A percentile compares a stretch with the other conserved stretches of the same genome.
These are phyloP conservation scores for Xenops minutus DNA, from an alignment of 2,797 vertebrate species.

Conservation along the genomic window DNA sequence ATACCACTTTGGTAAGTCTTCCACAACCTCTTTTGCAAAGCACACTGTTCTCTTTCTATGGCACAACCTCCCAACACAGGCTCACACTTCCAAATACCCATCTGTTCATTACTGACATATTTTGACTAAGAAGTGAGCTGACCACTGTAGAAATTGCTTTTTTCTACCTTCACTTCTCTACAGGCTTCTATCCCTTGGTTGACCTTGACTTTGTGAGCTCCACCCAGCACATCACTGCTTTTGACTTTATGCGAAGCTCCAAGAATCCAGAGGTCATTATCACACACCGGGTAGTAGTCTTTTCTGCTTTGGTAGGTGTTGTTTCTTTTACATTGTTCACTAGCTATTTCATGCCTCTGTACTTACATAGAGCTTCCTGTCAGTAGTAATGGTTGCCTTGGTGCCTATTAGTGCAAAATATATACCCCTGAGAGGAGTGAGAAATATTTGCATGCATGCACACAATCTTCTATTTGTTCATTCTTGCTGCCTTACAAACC, in stretches of 20 bases:
- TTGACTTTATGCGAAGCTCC: neutral
- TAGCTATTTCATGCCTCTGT: neutral
- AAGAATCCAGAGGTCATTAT: neutral
- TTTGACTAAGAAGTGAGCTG: neutral
- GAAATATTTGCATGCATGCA: neutral
- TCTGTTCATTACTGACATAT: neutral
- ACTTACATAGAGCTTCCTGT: neutral
- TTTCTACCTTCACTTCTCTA: neutral
- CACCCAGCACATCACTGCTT: neutral
- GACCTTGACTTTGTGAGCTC: neutral
- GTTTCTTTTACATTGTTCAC: neutral
- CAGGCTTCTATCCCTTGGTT: neutral
- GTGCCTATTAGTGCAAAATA: neutral
- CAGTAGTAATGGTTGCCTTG: neutral
- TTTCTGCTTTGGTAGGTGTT: neutral
- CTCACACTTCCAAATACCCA: accelerated
- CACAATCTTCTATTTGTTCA: neutral
- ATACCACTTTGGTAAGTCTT: neutral
- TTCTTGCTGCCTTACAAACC: neutral
- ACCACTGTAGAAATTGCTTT: neutral
- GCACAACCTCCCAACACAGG: neutral
- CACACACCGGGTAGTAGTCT: neutral
- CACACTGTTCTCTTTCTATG: neutral
- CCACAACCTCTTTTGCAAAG: neutral
- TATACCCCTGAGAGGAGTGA: neutral